Evolutionary conservation across 2,113 vertebrate genomes (phyloP), one percentile per base, ranked within the genome.

Genomic region (Excalfactoria chinensis): DNA sequence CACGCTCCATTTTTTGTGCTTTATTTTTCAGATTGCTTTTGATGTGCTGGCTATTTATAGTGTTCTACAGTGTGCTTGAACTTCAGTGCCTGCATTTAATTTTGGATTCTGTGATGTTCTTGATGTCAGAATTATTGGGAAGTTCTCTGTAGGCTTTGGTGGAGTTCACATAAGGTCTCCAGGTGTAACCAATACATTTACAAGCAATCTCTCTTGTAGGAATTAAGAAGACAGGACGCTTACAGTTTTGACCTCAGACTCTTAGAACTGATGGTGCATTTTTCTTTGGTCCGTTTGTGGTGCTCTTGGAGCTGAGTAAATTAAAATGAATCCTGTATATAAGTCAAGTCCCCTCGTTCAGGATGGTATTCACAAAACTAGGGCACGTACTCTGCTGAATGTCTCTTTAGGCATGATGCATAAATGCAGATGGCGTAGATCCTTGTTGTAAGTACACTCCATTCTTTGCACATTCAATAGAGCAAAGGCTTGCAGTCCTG

Each of bases 361-460:
- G 66, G 64, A 21, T 51, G 46, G 43, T 81, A 40, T 80, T 90
- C 80, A 78, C 69, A 59, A 63, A 86, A 51, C 56, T 74, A 5
- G 95, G 93, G 76, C 79, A 68, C 22, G 3, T 82, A 55, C 37
- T 22, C 51, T 64, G 75, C 78, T 88, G 79, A 84, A 77, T 59
- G 46, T 70, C 70, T 88, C 92, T 83, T 73, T 56, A 28, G 62
- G 67, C 66, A 0, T 11, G 51, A 59, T 80, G 49, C 51, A 77
- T 30, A 43, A 41, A 9, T 56, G 72, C 83, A 74, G 91, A 93
- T 92, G 91, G 88, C 87, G 35, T 48, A 72, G 87, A 89, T 94
- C 81, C 92, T 88, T 43, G 12, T 66, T 84, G 83, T 90, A 75
- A 93, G 93, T 85, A 77, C 68, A 25, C 92, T 93, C 63, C 81